Evolutionary conservation across 1,140 invertebrate species (phyloP).

Genomic region (Papilio polyxenes): DNA sequence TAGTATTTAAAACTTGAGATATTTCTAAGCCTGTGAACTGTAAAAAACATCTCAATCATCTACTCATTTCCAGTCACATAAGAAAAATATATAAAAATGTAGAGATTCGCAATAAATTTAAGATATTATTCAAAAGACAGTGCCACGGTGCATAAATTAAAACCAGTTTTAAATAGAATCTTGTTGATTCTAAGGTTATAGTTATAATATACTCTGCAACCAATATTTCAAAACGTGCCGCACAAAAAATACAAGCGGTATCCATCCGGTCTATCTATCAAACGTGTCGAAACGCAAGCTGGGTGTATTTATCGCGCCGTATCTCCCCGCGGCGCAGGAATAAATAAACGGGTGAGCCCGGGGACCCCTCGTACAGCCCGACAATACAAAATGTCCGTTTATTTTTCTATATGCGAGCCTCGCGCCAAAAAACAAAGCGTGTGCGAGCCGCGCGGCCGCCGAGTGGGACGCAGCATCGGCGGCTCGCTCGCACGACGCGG

Average conservation of each 20-base stretch:
- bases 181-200: not conserved
- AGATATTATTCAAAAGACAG: not conserved
- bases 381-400: slow-evolving; percentile 79
- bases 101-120: not conserved
- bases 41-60: not conserved
- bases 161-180: not conserved
- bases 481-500: slow-evolving; percentile 55
- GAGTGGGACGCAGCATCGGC: slow-evolving; percentile 57
- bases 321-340: slow-evolving; percentile 68
- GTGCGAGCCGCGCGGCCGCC: slow-evolving; percentile 57
- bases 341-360: slow-evolving; percentile 71
- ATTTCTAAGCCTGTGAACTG: too few species aligned
- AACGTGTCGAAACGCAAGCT: slow-evolving; percentile 62
- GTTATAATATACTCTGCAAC: not conserved
- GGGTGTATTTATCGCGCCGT: slow-evolving; percentile 73
- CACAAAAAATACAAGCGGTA: slow-evolving; percentile 6
- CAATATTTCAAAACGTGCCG: slow-evolving; percentile 3
- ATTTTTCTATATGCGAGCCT: slow-evolving; percentile 74
- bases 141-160: not conserved
- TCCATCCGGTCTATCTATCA: slow-evolving; percentile 45
- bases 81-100: not conserved
- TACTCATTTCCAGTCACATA: not conserved
- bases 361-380: slow-evolving; percentile 64
- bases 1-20: too few species aligned
- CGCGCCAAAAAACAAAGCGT: slow-evolving; percentile 69